A percentile compares a stretch with the other conserved stretches of the same genome.
phyloP scores from a whole-genome alignment of 64 coral and sea anemone genomes.

The Porites lutea region DNA sequence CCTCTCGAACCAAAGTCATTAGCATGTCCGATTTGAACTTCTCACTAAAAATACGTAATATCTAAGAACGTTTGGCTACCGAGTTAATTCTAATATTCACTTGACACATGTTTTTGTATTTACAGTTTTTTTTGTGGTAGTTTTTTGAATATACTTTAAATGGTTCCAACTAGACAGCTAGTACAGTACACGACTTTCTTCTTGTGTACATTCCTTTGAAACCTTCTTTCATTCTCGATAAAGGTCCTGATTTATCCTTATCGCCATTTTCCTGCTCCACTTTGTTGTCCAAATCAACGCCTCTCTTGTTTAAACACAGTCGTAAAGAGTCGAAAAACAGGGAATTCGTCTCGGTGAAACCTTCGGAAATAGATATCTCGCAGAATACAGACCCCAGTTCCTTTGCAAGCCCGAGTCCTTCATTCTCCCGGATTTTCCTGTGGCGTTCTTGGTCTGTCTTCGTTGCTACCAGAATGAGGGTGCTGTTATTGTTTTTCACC shows the following conservation, averaged over 20 bases:
- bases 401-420: slow-evolving; percentile 67
- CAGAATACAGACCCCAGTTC: slow-evolving; percentile 80
- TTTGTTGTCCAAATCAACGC: not conserved
- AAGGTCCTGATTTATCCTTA: slow-evolving; percentile 16
- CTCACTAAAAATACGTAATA: no score
- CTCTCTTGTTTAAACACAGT: slow-evolving; percentile 13
- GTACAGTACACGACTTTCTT: slow-evolving; percentile 4
- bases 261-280: not conserved
- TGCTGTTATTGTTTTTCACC: slow-evolving; percentile 51
- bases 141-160: no score
- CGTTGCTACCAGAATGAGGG: slow-evolving; percentile 75
- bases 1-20: no score
- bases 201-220: slow-evolving; percentile 36
- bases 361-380: slow-evolving; percentile 87
- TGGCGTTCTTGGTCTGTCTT: slow-evolving; percentile 79
- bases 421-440: slow-evolving; percentile 62
- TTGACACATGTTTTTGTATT: no score
- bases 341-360: slow-evolving; percentile 75
- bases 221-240: slow-evolving; percentile 36
- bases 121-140: no score
- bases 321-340: slow-evolving; percentile 63
- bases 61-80: no score
- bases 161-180: not conserved
- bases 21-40: no score
- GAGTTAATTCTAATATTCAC: no score